A percentile compares a stretch with the other conserved stretches of the same genome.
Evolutionary conservation across 2,113 vertebrate genomes (phyloP).

Genomic region (Calonectris borealis): DNA sequence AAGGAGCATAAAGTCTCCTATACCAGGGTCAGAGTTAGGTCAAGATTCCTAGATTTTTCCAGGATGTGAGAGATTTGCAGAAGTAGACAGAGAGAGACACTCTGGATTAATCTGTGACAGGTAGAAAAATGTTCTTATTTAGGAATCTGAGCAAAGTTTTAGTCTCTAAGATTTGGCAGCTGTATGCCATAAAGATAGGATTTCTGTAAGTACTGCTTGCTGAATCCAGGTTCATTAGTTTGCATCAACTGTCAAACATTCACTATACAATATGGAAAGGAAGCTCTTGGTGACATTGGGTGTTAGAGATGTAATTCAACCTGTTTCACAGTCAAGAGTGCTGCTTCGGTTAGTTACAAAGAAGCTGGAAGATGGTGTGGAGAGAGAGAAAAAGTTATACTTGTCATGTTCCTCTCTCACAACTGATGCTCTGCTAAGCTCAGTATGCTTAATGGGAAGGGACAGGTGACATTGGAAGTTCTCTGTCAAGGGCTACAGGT

Average conservation of each 20-base stretch:
- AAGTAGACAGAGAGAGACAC: slow-evolving; percentile 13
- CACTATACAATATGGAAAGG: not conserved
- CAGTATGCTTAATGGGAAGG: not conserved
- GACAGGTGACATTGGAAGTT: not conserved
- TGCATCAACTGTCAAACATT: slow-evolving; percentile 34
- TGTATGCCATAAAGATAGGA: slow-evolving; percentile 22
- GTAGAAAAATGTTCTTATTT: slow-evolving; percentile 56
- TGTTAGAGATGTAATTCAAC: slow-evolving; percentile 2
- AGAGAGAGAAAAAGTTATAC: not conserved
- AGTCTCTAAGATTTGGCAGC: slow-evolving; percentile 49
- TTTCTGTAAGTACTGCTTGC: slow-evolving; percentile 25
- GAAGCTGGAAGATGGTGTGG: not conserved
- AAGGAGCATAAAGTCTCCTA: not conserved
- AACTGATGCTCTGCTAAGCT: not conserved
- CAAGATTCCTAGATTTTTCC: slow-evolving; percentile 17
- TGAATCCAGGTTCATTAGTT: slow-evolving; percentile 33
- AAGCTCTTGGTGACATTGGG: not conserved
- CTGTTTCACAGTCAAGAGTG: not conserved
- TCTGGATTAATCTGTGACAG: slow-evolving; percentile 53
- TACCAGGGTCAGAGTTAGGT: slow-evolving; percentile 6
- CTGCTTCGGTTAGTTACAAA: not conserved
- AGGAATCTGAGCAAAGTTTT: slow-evolving; percentile 4
- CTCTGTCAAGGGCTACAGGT: not conserved
- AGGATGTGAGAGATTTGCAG: slow-evolving; percentile 28
- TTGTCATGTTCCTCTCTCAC: not conserved